Percentiles rank a stretch among this genome's conserved stretches.
phyloP scores from a whole-genome alignment of 2,888 invertebrate species.

The Anoncus sp. region DNA sequence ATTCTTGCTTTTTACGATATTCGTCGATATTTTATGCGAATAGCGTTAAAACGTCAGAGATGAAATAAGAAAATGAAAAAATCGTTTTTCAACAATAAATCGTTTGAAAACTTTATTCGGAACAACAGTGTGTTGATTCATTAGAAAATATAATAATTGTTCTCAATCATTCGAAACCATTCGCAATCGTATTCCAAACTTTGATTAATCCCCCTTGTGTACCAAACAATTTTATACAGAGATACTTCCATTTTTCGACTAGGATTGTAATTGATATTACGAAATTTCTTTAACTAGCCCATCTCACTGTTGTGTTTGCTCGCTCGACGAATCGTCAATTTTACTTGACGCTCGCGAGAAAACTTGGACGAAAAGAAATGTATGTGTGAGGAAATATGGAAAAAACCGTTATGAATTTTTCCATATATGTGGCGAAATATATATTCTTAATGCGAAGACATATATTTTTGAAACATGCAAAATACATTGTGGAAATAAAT shows the following conservation, averaged over 20 bases:
- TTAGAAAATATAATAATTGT: too few species aligned
- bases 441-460: too few species aligned
- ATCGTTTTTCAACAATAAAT: too few species aligned
- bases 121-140: background rate
- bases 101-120: background rate
- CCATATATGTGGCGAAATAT: too few species aligned
- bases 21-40: background rate
- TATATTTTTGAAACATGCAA: too few species aligned
- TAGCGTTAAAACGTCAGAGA: background rate
- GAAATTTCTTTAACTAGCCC: background rate
- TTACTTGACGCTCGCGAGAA: background rate
- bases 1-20: background rate
- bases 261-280: background rate
- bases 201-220: too few species aligned
- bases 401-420: too few species aligned
- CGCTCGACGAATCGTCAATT: background rate
- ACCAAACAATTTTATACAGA: too few species aligned
- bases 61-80: background rate
- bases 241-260: background rate
- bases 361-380: background rate
- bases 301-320: background rate
- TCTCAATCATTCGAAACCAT: too few species aligned
- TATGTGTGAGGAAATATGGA: too few species aligned
- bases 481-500: too few species aligned
- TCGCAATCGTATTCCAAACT: too few species aligned